Conservation (phyloP, 2,888 invertebrate species). For the Andrena praecox region DNA sequence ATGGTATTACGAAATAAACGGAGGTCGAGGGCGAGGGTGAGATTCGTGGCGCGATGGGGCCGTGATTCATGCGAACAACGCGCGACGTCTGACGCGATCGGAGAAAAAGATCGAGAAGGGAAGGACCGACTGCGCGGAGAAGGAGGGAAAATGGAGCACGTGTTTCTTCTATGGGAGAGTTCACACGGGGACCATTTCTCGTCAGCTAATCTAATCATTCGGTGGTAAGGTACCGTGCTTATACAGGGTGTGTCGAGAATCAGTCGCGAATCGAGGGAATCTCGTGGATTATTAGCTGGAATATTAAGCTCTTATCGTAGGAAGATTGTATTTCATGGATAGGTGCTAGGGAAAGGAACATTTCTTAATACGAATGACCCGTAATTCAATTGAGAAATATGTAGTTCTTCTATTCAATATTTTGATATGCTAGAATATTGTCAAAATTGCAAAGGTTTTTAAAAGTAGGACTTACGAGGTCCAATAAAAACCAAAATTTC, state of each 20-base stretch:
- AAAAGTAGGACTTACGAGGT: background rate
- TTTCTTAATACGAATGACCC: no score
- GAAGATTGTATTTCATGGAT: no score
- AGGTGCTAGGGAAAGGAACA: no score
- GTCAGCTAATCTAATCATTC: constrained; percentile 78
- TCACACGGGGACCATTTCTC: constrained; percentile 78
- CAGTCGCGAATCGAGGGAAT: background rate
- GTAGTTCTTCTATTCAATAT: no score
- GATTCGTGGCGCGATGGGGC: constrained; percentile 37
- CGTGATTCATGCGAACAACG: constrained; percentile 72
- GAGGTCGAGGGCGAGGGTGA: constrained; percentile 43
- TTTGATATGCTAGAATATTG: no score
- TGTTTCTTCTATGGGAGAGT: constrained; percentile 79
- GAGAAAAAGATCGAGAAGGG: constrained; percentile 54
- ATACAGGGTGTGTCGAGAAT: constrained; percentile 29
- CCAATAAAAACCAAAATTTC: background rate
- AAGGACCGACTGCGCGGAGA: constrained; percentile 41
- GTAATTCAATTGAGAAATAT: no score
- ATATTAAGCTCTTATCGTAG: background rate
- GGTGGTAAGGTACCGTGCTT: constrained; percentile 53
- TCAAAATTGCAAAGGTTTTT: no score
- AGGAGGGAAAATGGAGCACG: constrained; percentile 73
- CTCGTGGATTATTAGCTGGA: background rate
- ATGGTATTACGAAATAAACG: constrained; percentile 63
- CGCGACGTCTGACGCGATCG: constrained; percentile 46